Conservation (phyloP, 2,888 invertebrate species). For the Brachynemurus nebulosus region DNA sequence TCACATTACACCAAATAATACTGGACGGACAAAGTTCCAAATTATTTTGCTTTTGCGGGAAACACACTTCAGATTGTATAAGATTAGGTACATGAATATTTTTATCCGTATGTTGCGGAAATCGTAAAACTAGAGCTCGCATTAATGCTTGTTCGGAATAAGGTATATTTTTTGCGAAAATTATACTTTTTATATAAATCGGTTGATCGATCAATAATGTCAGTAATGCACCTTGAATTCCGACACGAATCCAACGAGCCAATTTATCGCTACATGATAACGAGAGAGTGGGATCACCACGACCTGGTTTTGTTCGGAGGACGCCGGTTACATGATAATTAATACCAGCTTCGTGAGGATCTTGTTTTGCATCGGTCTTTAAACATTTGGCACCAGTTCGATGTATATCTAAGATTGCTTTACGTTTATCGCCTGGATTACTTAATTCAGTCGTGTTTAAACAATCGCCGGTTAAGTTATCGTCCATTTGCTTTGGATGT, state of each 20-base stretch:
- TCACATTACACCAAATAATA: constrained; percentile 42
- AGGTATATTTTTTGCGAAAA: constrained; percentile 53
- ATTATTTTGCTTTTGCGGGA: constrained; percentile 29
- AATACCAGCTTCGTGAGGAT: constrained; percentile 40
- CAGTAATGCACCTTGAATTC: constrained; percentile 72
- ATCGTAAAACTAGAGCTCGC: constrained; percentile 35
- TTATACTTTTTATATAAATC: constrained; percentile 54
- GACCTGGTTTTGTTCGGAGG: constrained; percentile 78
- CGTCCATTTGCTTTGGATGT: constrained; percentile 38
- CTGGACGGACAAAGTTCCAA: constrained; percentile 43
- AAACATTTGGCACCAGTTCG: constrained; percentile 88
- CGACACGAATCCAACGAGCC: constrained; percentile 74
- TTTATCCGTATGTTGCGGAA: constrained; percentile 22
- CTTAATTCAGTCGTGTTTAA: constrained; percentile 10
- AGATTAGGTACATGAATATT: constrained; percentile 23
- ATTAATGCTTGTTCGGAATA: constrained; percentile 38
- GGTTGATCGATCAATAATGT: constrained; percentile 48
- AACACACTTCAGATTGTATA: constrained; percentile 27
- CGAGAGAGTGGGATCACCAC: constrained; percentile 77
- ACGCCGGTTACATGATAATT: constrained; percentile 56
- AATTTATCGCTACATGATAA: constrained; percentile 93
- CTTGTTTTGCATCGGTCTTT: constrained; percentile 37
- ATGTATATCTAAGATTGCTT: constrained; percentile 33
- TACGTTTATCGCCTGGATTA: constrained; percentile 25
- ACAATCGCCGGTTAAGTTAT: background rate